A percentile compares a stretch with the other conserved stretches of the same genome.
Conservation (phyloP, 2,888 invertebrate genomes). For the Iphiclides podalirius region DNA sequence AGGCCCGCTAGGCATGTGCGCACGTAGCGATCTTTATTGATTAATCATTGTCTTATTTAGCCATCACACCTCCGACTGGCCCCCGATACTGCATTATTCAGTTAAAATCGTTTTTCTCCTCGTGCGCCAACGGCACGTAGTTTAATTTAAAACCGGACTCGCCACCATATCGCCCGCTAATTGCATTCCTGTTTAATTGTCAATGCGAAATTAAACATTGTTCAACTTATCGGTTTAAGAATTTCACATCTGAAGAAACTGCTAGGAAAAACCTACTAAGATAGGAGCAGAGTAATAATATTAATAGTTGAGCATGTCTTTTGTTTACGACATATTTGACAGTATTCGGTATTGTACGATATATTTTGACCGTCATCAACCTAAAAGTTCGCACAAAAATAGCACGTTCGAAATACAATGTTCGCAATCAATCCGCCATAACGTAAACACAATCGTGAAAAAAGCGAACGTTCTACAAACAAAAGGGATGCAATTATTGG, state of each 20-base stretch:
- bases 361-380: no score
- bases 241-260: no score
- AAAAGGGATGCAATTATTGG: constrained; percentile 21
- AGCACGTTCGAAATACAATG: not conserved
- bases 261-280: no score
- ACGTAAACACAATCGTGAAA: not conserved
- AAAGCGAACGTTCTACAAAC: constrained; percentile 7
- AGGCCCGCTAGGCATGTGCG: constrained; percentile 42
- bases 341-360: no score
- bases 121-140: constrained; percentile 8
- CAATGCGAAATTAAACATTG: constrained; percentile 20
- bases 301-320: no score
- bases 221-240: constrained; percentile 10
- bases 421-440: not conserved
- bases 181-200: constrained; percentile 21
- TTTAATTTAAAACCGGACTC: constrained; percentile 21
- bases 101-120: constrained; percentile 14
- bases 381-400: no score
- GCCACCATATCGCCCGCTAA: constrained; percentile 17
- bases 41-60: constrained; percentile 15
- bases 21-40: constrained; percentile 11
- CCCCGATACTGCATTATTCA: constrained; percentile 12
- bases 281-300: constrained; percentile 4
- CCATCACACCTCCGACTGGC: constrained; percentile 2
- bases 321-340: no score